Base-by-base conservation (phyloP, 2,797 vertebrate genomes). In the Ciconia nigra region DNA sequence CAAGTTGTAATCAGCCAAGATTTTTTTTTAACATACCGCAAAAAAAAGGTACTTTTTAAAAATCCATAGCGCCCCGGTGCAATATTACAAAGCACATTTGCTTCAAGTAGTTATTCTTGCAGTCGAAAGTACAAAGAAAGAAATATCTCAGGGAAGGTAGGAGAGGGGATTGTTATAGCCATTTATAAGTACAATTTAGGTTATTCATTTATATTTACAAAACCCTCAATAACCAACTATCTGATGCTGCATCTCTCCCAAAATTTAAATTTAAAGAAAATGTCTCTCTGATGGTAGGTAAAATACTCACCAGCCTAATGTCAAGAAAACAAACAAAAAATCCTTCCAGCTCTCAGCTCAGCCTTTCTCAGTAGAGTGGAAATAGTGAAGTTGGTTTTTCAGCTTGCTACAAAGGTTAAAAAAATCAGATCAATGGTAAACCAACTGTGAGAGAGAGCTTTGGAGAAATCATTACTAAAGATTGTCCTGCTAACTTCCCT, bases 1-100 rank as follows among this genome's bases (percentile, higher is more conserved):
- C 95, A 96, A 97, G 91, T 94, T 90, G 89, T 93, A 98, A 98
- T 98, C 97, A 98, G 93, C 90, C 96, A 93, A 96, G 96, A 93
- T 93, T 93, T 89, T 95, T 74, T 94, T 97, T 94, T 90, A 95
- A 95, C 90, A 70, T 92, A 80, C 81, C 4, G 3, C 82, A 80
- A 91, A 96, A 81, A 81, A 95, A 97, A 95, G 59, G 72, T 97
- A 77, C 42, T 79, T 94, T 85, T 77, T 3, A 72, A 94, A 97
- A 91, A 93, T 71, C 93, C 86, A 65, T 79, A 87, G 54, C 0
- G 0, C 58, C 91, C 71, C 37, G 57, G 63, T 84, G 67, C 73
- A 95, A 87, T 84, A 90, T 87, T 96, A 90, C 62, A 97, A 96
- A 91, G 83, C 58, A 89, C 46, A 78, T 87, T 95, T 87, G 0